Evolutionary conservation across 1,140 invertebrate species (phyloP).

Genomic region (Gyrodactylus bullatarudis): DNA sequence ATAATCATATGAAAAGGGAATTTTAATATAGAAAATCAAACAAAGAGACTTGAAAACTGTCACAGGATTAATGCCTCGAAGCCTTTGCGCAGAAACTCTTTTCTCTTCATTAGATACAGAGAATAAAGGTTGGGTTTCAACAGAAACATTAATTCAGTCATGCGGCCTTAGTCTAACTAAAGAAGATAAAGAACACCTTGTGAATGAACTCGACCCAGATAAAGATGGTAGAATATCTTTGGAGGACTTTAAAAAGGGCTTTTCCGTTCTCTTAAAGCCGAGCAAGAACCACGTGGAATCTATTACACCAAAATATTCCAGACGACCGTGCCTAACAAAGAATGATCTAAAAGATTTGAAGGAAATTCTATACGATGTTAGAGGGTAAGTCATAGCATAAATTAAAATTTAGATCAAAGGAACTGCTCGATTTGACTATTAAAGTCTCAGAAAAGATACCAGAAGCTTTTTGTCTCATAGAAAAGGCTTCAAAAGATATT

Average conservation of each 20-base stretch:
- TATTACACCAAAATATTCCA: neutral
- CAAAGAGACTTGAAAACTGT: too few species aligned
- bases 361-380: neutral
- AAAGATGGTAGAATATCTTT: neutral
- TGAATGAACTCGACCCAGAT: neutral
- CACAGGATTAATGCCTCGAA: too few species aligned
- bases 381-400: neutral
- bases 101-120: neutral
- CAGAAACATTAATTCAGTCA: neutral
- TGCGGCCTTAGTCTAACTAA: neutral
- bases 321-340: neutral
- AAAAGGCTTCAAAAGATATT: neutral
- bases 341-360: neutral
- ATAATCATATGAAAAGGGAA: too few species aligned
- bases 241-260: neutral
- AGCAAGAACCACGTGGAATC: neutral
- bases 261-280: neutral
- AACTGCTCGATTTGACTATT: neutral
- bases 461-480: neutral
- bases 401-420: neutral
- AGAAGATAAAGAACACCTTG: neutral
- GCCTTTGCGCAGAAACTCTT: neutral
- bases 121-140: neutral
- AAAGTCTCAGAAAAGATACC: neutral
- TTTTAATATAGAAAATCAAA: too few species aligned